Conservation (phyloP, 2,888 invertebrate genomes). For the Chymomyza caudatula region DNA sequence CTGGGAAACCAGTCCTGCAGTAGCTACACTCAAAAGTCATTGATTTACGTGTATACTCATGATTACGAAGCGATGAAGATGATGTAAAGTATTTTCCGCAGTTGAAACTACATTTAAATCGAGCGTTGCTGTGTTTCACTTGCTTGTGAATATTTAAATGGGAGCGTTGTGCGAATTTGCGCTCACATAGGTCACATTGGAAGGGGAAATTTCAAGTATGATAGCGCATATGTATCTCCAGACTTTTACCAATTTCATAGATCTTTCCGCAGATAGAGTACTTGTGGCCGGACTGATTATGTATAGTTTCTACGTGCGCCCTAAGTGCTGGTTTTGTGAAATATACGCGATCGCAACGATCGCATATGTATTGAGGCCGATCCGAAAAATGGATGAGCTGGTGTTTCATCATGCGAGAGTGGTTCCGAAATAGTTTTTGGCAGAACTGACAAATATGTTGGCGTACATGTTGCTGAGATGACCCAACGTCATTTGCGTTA, state of each 20-base stretch:
- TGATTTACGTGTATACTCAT: constrained; percentile 57
- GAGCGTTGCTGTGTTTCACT: constrained; percentile 57
- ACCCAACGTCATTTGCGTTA: neutral
- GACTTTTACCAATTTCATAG: constrained; percentile 56
- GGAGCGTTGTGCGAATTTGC: constrained; percentile 62
- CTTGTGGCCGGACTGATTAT: constrained; percentile 34
- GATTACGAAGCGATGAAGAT: constrained; percentile 60
- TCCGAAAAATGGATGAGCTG: constrained; percentile 22
- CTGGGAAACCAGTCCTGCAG: constrained; percentile 59
- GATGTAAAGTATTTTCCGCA: constrained; percentile 65
- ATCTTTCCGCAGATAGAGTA: constrained; percentile 61
- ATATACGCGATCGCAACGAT: constrained; percentile 42
- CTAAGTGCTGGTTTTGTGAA: constrained; percentile 62
- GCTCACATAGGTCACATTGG: constrained; percentile 56
- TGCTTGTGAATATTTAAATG: constrained; percentile 61
- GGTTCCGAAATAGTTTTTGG: constrained; percentile 37
- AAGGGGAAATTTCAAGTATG: constrained; percentile 63
- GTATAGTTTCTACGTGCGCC: constrained; percentile 54
- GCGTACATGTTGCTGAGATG: constrained; percentile 1
- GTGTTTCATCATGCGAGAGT: constrained; percentile 42
- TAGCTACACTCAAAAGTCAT: constrained; percentile 67
- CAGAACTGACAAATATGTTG: constrained; percentile 32
- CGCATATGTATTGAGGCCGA: constrained; percentile 34
- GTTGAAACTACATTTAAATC: constrained; percentile 55
- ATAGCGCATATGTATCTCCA: constrained; percentile 67